Conservation (phyloP, 2,797 vertebrate species). For the Microctenopoma lineatum region DNA sequence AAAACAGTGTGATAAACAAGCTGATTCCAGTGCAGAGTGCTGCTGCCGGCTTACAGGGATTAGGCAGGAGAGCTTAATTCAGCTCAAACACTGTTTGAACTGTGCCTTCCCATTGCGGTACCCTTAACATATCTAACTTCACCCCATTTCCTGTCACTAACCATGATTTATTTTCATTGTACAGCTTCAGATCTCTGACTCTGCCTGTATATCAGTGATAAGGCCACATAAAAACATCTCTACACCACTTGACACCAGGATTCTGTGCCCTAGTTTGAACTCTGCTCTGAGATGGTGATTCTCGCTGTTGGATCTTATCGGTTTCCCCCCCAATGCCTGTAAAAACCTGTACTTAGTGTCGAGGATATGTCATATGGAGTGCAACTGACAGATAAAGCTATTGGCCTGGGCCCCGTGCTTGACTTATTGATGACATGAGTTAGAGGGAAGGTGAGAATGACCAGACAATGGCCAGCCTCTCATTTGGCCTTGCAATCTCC, state of each 20-base stretch:
- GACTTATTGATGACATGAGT: slow-evolving; percentile 53
- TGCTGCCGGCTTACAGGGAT: slow-evolving; percentile 80
- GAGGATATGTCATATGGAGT: slow-evolving; percentile 8
- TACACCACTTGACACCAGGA: slow-evolving; percentile 42
- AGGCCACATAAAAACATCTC: slow-evolving; percentile 37
- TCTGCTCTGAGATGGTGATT: slow-evolving; percentile 41
- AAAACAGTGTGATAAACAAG: slow-evolving; percentile 79
- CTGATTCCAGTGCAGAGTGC: slow-evolving; percentile 74
- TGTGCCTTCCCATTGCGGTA: slow-evolving; percentile 69
- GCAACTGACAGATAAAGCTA: slow-evolving; percentile 50
- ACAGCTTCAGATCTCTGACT: slow-evolving; percentile 32
- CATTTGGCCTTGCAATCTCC: slow-evolving; percentile 67
- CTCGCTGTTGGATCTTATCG: slow-evolving; percentile 39
- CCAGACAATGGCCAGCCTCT: slow-evolving; percentile 74
- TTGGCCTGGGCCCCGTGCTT: slow-evolving; percentile 40
- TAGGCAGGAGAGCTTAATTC: slow-evolving; percentile 81
- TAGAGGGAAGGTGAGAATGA: slow-evolving; percentile 60
- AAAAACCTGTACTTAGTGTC: slow-evolving; percentile 26
- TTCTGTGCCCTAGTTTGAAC: slow-evolving; percentile 63
- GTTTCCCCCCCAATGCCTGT: slow-evolving; percentile 6
- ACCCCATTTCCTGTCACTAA: slow-evolving; percentile 46
- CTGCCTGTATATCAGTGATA: slow-evolving; percentile 57
- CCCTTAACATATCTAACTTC: slow-evolving; percentile 54
- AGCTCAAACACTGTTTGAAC: slow-evolving; percentile 78
- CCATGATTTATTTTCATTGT: slow-evolving; percentile 28